A percentile compares a stretch with the other conserved stretches of the same genome.
Evolutionary conservation across 2,888 invertebrate species (phyloP).

Genomic region (Brenthis ino): DNA sequence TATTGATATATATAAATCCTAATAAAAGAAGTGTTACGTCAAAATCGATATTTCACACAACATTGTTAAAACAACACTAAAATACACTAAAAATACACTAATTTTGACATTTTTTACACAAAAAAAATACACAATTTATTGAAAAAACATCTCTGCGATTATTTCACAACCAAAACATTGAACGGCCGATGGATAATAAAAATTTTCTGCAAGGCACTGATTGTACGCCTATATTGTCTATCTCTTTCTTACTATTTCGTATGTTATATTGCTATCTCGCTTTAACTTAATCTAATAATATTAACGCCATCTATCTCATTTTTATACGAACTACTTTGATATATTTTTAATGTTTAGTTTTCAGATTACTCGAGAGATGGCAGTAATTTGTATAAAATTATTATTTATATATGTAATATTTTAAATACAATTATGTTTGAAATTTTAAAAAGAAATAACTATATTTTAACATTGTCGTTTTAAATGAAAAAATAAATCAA

Average conservation of each 20-base stretch:
- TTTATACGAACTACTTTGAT: background rate
- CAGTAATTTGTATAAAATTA: background rate
- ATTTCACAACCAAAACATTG: slow-evolving; percentile 44
- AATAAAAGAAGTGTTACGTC: slow-evolving; percentile 24
- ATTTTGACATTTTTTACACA: slow-evolving; percentile 12
- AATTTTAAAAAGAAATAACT: no score
- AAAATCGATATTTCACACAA: slow-evolving; percentile 31
- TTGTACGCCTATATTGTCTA: background rate
- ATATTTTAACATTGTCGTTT: no score
- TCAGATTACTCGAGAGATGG: background rate
- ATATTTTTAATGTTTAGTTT: background rate
- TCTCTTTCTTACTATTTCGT: slow-evolving; percentile 23
- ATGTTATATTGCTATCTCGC: background rate
- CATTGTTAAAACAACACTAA: background rate
- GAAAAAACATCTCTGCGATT: background rate
- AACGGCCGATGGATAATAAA: slow-evolving; percentile 35
- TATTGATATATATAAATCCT: slow-evolving; percentile 8
- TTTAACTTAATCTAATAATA: background rate
- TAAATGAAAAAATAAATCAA: no score
- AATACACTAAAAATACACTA: slow-evolving; percentile 1
- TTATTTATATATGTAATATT: no score
- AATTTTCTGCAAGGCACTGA: slow-evolving; percentile 23
- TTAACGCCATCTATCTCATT: slow-evolving; percentile 12
- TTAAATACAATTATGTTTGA: no score
- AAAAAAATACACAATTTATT: slow-evolving; percentile 10